Evolutionary conservation across 2,888 invertebrate species (phyloP), one percentile per base, ranked within the genome.

Genomic region (Phoenoteleia sp.): DNA sequence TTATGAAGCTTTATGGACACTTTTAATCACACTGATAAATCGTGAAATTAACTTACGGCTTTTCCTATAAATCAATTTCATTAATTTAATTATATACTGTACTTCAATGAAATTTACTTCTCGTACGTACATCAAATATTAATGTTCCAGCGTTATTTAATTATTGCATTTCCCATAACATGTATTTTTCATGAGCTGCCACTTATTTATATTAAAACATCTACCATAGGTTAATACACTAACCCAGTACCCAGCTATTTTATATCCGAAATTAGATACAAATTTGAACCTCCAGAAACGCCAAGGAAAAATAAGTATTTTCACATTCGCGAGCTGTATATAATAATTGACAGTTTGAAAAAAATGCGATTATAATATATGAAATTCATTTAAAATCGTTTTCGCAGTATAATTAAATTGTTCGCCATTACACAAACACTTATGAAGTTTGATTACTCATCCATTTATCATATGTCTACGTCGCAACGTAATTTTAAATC

Each of bases 1-100:
- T 72, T 66, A 72, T 72, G 52, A 66, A 72, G 49, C 29, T 58
- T 56, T 72, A 72, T 72, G 36, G 69, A 54, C 15, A 64, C 45
- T 69, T 62, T 71, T 66, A 76, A 64, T 66, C 76, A 56, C 19
- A n/a, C 36, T 21, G 52, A 11, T 25, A 54, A 75, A 75, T 45
- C 64, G 54, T 52, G 23, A 17, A 52, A 66, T 64, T 42, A 66
- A 75, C 54, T 72, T 62, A 49, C 11, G 29, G 33, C 9, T 56
- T 36, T 39, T 15, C 29, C 23, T 39, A 47, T 66, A 21, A 33
- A 66, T 66, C 64, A 49, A 25, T 67, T 66, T 67, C 25, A 52
- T 77, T 77, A 25, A 62, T 42, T 66, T 42, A 49, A 58, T 58
- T 66, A 52, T 21, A 49, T 9, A 15, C 36, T 23, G 11, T 9